These are phyloP conservation scores for Tetragonula carbonaria DNA, from an alignment of 2,888 invertebrate genomes.

Conservation along the genomic window DNA sequence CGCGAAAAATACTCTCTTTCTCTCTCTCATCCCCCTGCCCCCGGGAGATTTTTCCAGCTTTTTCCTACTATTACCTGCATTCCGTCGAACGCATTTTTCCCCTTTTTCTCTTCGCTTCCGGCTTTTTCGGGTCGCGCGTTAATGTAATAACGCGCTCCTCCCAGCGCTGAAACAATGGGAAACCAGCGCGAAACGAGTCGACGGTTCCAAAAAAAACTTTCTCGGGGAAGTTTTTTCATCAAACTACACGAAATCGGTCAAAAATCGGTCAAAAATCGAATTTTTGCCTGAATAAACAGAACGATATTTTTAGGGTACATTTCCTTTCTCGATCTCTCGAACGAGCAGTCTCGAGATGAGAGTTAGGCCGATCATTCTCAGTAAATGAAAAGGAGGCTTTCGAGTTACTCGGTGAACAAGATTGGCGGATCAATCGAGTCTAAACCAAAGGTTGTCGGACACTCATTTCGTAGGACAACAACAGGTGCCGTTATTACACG, in stretches of 20 bases:
- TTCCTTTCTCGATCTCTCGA: background rate
- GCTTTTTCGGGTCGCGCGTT: background rate
- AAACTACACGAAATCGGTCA: too few relatives aligned
- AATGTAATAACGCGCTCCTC: background rate
- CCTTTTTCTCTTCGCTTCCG: background rate
- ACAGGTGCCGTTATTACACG: conserved; percentile 57
- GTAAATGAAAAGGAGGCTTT: background rate
- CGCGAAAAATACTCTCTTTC: background rate
- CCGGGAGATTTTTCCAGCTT: background rate
- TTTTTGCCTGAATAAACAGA: too few relatives aligned
- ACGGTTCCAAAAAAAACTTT: background rate
- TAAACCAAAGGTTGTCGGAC: conserved; percentile 13
- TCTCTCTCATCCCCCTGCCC: too few relatives aligned
- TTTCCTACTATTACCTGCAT: background rate
- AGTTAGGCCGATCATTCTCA: background rate
- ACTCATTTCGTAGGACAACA: conserved; percentile 49
- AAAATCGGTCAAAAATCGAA: too few relatives aligned
- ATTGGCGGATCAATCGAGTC: conserved; percentile 2
- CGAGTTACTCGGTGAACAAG: background rate
- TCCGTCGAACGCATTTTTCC: background rate
- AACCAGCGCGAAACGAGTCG: background rate
- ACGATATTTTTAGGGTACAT: background rate
- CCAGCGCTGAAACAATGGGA: background rate
- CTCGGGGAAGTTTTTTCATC: background rate
- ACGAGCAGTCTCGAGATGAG: background rate